Conservation (phyloP, 2,113 vertebrate species). For the Gymnocephalus cernua region DNA sequence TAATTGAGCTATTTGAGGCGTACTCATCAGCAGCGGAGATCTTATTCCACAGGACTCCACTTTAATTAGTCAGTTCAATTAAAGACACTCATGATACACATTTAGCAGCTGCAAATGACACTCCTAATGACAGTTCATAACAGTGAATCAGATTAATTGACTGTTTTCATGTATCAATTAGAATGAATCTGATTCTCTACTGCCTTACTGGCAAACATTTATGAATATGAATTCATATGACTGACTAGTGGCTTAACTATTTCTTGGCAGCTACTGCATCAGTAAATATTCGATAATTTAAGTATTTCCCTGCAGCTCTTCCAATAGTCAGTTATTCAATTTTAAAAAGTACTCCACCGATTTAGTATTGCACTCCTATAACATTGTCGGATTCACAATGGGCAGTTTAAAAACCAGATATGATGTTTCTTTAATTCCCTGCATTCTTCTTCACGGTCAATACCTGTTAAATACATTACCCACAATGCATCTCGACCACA, state of each 20-base stretch:
- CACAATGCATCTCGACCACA: not conserved
- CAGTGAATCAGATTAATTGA: conserved; percentile 72
- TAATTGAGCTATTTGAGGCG: conserved; percentile 80
- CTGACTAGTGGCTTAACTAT: not conserved
- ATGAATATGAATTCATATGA: conserved; percentile 11
- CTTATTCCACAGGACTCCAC: conserved; percentile 74
- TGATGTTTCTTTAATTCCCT: not conserved
- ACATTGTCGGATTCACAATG: not conserved
- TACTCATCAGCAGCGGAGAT: conserved; percentile 79
- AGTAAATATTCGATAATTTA: conserved; percentile 15
- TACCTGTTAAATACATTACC: not conserved
- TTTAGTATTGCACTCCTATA: not conserved
- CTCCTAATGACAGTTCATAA: conserved; percentile 73
- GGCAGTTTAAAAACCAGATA: not conserved
- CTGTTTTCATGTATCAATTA: conserved; percentile 74
- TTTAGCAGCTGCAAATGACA: conserved; percentile 71
- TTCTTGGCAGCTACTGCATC: not conserved
- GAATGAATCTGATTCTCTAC: conserved; percentile 52
- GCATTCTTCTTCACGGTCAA: not conserved
- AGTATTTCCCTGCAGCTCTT: not conserved
- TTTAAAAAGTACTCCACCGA: not conserved
- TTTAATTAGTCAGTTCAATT: conserved; percentile 84
- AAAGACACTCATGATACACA: conserved; percentile 76
- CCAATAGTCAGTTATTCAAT: not conserved
- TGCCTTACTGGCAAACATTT: conserved; percentile 53